These are phyloP conservation scores for Cyclura pinguis DNA, from an alignment of 2,797 vertebrate species.

Conservation along the genomic window DNA sequence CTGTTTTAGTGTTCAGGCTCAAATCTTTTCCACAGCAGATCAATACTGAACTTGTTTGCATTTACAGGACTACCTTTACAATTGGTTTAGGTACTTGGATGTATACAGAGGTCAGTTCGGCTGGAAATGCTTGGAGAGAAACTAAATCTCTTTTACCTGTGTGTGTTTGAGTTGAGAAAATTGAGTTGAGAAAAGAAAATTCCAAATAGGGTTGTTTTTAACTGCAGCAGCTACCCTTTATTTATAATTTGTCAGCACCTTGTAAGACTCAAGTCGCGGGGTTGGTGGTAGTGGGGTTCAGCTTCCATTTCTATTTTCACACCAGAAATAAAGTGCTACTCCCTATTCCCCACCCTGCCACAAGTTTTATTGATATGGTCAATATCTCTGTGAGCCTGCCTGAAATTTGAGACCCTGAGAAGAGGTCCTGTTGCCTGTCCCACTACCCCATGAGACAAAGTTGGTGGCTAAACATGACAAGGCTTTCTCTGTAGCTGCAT, in stretches of 20 bases:
- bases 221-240: slow-evolving; percentile 23
- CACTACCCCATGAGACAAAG: too few species aligned
- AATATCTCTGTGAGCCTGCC: background rate
- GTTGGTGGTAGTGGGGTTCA: background rate
- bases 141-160: slow-evolving; percentile 68
- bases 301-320: slow-evolving; percentile 44
- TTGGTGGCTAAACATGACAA: too few species aligned
- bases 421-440: too few species aligned
- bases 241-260: slow-evolving; percentile 17
- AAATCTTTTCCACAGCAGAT: slow-evolving; percentile 73
- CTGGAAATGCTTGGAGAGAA: slow-evolving; percentile 76
- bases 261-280: background rate
- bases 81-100: slow-evolving; percentile 77
- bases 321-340: background rate
- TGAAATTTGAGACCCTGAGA: background rate
- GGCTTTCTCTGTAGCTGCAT: too few species aligned
- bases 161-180: slow-evolving; percentile 65
- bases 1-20: slow-evolving; percentile 57
- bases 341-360: background rate
- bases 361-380: slow-evolving; percentile 21
- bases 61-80: slow-evolving; percentile 78
- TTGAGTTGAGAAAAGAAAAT: slow-evolving; percentile 72
- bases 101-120: slow-evolving; percentile 79
- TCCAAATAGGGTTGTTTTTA: slow-evolving; percentile 78
- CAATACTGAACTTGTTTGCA: slow-evolving; percentile 81